Evolutionary conservation across 2,113 vertebrate genomes (phyloP).

Genomic region (Antigone vipio): DNA sequence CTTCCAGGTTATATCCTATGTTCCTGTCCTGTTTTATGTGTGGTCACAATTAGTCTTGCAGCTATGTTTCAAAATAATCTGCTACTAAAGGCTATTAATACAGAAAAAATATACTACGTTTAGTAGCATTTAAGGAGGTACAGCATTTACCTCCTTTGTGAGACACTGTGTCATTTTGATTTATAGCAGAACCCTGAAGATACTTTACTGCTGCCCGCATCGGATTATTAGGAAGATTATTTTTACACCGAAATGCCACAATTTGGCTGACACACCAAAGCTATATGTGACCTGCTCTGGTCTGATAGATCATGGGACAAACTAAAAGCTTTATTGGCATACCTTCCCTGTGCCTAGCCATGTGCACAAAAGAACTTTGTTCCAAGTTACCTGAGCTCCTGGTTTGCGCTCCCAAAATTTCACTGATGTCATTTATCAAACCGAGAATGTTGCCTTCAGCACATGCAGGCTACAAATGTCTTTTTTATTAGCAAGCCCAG

Average conservation of each 20-base stretch:
- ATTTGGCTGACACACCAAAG: not conserved
- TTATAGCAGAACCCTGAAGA: not conserved
- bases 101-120: not conserved
- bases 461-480: not conserved
- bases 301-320: not conserved
- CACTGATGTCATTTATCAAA: not conserved
- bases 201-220: not conserved
- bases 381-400: not conserved
- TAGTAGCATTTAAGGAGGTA: not conserved
- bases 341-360: not conserved
- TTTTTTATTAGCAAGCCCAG: not conserved
- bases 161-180: not conserved
- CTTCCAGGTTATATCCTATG: not conserved
- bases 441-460: not conserved
- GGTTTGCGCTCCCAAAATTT: not conserved
- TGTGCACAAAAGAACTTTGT: not conserved
- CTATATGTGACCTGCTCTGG: not conserved
- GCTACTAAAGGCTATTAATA: not conserved
- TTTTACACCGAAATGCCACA: not conserved
- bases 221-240: not conserved
- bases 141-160: not conserved
- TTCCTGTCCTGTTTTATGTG: not conserved
- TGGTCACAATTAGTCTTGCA: not conserved
- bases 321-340: not conserved
- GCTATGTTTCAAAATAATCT: not conserved